Percentiles rank a stretch among this genome's conserved stretches.
Conservation (phyloP, 2,113 vertebrate species). For the Coryphaenoides rupestris region DNA sequence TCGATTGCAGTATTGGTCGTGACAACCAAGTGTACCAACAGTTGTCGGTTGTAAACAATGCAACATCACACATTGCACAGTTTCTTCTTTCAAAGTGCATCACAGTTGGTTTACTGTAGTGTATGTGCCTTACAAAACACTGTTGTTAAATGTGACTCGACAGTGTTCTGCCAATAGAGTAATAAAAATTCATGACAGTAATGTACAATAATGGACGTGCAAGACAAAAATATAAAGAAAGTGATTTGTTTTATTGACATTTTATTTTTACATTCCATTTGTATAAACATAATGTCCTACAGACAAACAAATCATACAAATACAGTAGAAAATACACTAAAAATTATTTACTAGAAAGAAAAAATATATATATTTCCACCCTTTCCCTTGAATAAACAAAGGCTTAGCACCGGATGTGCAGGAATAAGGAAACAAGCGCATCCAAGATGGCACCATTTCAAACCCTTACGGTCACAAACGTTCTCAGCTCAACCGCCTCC, state of each 20-base stretch:
- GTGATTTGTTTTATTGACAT: slow-evolving; percentile 24
- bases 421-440: too few relatives aligned
- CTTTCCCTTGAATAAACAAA: too few relatives aligned
- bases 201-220: slow-evolving; percentile 9
- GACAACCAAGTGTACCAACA: too few relatives aligned
- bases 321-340: background rate
- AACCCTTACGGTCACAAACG: too few relatives aligned
- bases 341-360: too few relatives aligned
- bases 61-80: slow-evolving; percentile 13
- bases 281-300: background rate
- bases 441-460: too few relatives aligned
- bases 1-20: too few relatives aligned
- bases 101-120: slow-evolving; percentile 34
- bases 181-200: slow-evolving; percentile 5
- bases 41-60: slow-evolving; percentile 24
- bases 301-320: slow-evolving; percentile 1
- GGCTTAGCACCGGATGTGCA: too few relatives aligned
- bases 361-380: too few relatives aligned
- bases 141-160: slow-evolving; percentile 15
- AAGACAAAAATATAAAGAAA: slow-evolving; percentile 19
- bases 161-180: background rate
- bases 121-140: slow-evolving; percentile 54
- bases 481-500: too few relatives aligned
- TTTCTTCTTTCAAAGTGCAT: slow-evolving; percentile 7
- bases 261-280: background rate